These are phyloP conservation scores for Bryconaethiops microstoma DNA, from an alignment of 2,797 vertebrate genomes.

Conservation along the genomic window DNA sequence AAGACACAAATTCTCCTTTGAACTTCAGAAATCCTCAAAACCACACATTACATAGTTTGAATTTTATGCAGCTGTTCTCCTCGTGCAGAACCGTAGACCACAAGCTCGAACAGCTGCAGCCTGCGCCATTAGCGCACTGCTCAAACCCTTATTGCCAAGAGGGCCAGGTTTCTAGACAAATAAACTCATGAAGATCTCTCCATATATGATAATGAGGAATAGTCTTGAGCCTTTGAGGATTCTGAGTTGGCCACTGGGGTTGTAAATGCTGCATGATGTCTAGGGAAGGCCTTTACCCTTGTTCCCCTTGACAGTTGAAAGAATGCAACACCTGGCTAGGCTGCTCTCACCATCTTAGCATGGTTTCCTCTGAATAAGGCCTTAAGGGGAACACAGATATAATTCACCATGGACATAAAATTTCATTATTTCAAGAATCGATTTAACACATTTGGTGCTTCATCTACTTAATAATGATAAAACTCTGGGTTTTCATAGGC, in stretches of 20 bases:
- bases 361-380: constrained; percentile 55
- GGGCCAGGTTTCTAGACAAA: constrained; percentile 22
- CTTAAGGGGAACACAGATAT: constrained; percentile 42
- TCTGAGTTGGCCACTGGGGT: constrained; percentile 47
- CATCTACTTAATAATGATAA: no score
- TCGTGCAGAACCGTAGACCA: not conserved
- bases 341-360: not conserved
- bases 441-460: no score
- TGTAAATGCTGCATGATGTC: constrained; percentile 55
- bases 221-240: constrained; percentile 46
- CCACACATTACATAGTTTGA: not conserved
- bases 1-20: constrained; percentile 19
- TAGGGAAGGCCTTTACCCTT: constrained; percentile 15
- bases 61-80: not conserved
- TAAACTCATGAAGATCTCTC: not conserved
- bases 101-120: constrained; percentile 2
- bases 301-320: constrained; percentile 48
- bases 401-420: not conserved
- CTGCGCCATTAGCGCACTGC: not conserved
- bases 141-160: constrained; percentile 14
- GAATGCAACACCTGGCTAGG: constrained; percentile 39
- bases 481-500: no score
- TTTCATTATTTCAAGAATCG: no score
- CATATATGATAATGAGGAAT: constrained; percentile 32
- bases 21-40: constrained; percentile 10